Evolutionary conservation across 2,797 vertebrate genomes (phyloP).

Genomic region (Chiroxiphia lanceolata): DNA sequence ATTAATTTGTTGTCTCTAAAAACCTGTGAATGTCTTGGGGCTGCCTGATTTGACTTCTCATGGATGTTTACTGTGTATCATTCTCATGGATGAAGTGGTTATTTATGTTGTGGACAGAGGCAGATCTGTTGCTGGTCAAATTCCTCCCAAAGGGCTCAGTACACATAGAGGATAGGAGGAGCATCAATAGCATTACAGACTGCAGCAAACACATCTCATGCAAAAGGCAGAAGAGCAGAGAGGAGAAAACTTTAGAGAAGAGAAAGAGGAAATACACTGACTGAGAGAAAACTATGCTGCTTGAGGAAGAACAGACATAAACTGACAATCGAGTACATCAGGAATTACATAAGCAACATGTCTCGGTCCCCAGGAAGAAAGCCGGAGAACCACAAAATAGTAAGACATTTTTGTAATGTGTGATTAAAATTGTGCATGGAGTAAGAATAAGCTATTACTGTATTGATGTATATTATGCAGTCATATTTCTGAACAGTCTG

Average conservation of each 20-base stretch:
- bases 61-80: neutral
- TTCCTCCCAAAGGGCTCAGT: constrained; percentile 41
- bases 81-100: constrained; percentile 11
- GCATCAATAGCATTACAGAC: constrained; percentile 41
- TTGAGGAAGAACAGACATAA: constrained; percentile 6
- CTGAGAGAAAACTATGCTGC: neutral
- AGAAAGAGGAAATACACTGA: neutral
- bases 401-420: constrained; percentile 66
- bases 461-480: neutral
- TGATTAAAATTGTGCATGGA: neutral
- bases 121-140: neutral
- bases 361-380: constrained; percentile 71
- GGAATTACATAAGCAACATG: constrained; percentile 55
- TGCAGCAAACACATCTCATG: constrained; percentile 14
- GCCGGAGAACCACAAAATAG: constrained; percentile 79
- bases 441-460: neutral
- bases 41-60: constrained; percentile 2
- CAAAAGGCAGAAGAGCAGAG: constrained; percentile 12
- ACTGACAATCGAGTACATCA: neutral
- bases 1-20: constrained; percentile 31
- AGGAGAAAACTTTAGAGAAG: neutral
- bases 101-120: neutral
- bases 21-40: constrained; percentile 6
- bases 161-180: constrained; percentile 57
- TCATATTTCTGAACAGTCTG: neutral